Evolutionary conservation across 2,797 vertebrate species (phyloP), one percentile per base, ranked within the genome.

Genomic region (Gymnoscopelus microlampas): DNA sequence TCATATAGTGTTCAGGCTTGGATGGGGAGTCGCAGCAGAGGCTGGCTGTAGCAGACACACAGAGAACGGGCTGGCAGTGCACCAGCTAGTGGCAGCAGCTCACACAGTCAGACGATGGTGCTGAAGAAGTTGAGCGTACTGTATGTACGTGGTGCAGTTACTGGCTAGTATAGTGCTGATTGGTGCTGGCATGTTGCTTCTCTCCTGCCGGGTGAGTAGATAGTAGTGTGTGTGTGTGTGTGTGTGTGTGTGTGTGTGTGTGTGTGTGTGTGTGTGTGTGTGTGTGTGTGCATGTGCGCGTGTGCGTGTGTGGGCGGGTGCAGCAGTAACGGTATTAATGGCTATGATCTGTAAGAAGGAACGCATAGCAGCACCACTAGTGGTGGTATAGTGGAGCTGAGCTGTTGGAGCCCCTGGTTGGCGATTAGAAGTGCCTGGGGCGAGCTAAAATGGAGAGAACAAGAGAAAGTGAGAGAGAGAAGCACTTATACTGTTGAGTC

Each of bases 261-360:
- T 23, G 59, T 53, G 70, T 14, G 69, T 26, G 63, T 19, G 35
- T 59, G 24, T 56, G 73, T 55, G 55, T 51, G 47, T 59, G 53
- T 65, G 63, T 54, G 29, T 54, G 50, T 23, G 63, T 65, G 61
- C 15, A 51, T 65, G 63, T 55, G 63, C 14, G 63, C 23, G 35
- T 1, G 63, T 13, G 63, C 23, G 32, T 57, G 54, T 29, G 44
- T 49, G 80, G 87, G 85, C 86, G 86, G 78, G 39, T 87, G 81
- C 85, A 84, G 85, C 82, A 88, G 85, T 70, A 87, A 77, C 78
- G 73, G 86, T 76, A 84, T 85, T 91, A 92, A 89, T 89, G 89
- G 70, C 77, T 82, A 79, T 90, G 87, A 91, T 91, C 78, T 85
- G 78, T 79, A 76, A 77, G 61, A 85, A 69, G 53, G 73, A 88